Evolutionary conservation across 2,797 vertebrate genomes (phyloP).

Genomic region (Amphiprion clarkii): DNA sequence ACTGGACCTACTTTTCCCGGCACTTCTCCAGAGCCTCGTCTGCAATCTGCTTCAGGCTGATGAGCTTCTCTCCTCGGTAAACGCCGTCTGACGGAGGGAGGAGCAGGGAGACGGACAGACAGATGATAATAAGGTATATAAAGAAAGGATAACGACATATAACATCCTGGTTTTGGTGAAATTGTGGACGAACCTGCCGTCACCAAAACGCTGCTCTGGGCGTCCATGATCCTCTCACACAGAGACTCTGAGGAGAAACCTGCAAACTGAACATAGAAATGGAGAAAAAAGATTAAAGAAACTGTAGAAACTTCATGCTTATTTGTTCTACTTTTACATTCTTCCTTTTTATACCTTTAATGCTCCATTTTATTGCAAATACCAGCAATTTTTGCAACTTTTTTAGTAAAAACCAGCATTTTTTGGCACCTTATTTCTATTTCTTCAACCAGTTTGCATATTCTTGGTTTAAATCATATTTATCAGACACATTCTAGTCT

Average conservation of each 20-base stretch:
- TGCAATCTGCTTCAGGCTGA: constrained; percentile 87
- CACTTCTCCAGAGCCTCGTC: constrained; percentile 85
- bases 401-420: too few relatives aligned
- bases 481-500: too few relatives aligned
- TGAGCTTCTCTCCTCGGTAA: constrained; percentile 87
- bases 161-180: constrained; percentile 9
- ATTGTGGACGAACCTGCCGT: constrained; percentile 80
- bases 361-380: too few relatives aligned
- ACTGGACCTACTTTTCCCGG: constrained; percentile 75
- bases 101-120: background rate
- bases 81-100: constrained; percentile 79
- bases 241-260: constrained; percentile 88
- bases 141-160: constrained; percentile 5
- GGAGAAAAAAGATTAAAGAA: background rate
- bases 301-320: too few relatives aligned
- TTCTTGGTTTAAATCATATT: too few relatives aligned
- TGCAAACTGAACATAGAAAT: constrained; percentile 82
- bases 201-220: constrained; percentile 83
- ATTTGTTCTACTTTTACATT: too few relatives aligned
- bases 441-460: too few relatives aligned
- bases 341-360: too few relatives aligned
- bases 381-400: too few relatives aligned
- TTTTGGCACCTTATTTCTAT: too few relatives aligned
- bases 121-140: constrained; percentile 11
- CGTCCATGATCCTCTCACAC: constrained; percentile 85